These are phyloP conservation scores for Eurois occulta DNA, from an alignment of 2,888 invertebrate species.

Conservation along the genomic window DNA sequence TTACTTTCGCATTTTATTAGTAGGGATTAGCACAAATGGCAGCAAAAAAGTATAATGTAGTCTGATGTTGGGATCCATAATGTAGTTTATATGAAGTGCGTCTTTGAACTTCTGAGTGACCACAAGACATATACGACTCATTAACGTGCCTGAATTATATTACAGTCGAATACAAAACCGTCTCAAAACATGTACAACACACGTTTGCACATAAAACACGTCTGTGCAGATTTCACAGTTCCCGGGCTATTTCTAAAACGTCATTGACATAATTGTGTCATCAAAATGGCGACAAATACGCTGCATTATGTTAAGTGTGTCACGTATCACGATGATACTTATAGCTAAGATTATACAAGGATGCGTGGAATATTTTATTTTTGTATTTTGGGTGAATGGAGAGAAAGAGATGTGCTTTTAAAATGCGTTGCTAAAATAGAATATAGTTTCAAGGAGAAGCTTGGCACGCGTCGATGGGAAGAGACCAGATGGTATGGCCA, in stretches of 20 bases:
- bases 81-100: no score
- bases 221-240: slow-evolving; percentile 39
- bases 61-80: no score
- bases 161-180: neutral
- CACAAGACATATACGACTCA: neutral
- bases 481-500: no score
- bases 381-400: slow-evolving; percentile 14
- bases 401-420: neutral
- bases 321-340: slow-evolving; percentile 28
- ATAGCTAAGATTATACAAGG: slow-evolving; percentile 30
- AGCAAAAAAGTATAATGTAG: no score
- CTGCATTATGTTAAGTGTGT: slow-evolving; percentile 61
- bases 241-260: slow-evolving; percentile 60
- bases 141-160: neutral
- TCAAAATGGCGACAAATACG: slow-evolving; percentile 47
- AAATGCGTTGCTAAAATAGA: no score
- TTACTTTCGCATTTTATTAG: no score
- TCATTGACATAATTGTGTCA: slow-evolving; percentile 69
- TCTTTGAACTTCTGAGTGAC: neutral
- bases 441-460: neutral
- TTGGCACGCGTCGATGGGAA: no score
- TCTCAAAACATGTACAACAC: neutral
- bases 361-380: slow-evolving; percentile 14
- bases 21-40: no score
- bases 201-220: slow-evolving; percentile 20